Evolutionary conservation across 2,888 invertebrate species (phyloP), one percentile per base, ranked within the genome.

Genomic region (Cheilosia vulpina): DNA sequence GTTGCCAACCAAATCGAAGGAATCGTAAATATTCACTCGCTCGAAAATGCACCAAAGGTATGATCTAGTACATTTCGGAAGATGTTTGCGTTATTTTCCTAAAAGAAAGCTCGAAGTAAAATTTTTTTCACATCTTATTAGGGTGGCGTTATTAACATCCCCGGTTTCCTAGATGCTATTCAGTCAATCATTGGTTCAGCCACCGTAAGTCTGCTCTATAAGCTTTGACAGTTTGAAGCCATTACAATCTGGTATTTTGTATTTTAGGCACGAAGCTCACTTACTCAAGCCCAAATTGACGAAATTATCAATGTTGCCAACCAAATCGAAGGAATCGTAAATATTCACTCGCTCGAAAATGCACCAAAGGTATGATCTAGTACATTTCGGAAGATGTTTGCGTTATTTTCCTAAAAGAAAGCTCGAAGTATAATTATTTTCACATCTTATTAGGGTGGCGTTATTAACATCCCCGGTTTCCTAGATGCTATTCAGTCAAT

Each of bases 311-410:
- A 53, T 3, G 5, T 50, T 21, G 4, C 50, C 6, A 75, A 75
- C 27, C 6, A 38, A 15, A 58, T 75, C n/a, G 75, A 75, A n/a
- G 66, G 76, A 13, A 73, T 73, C 34, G n/a, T 72, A 5, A 73
- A 73, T 24, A 73, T 73, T n/a, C 73, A 73, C 7, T 63, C 53
- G 15, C 27, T 24, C 6, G 43, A 38, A 45, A 34, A 38, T 21
- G 21, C 9, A 1, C 21, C 13, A 7, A 2, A 19, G 43, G 13
- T 41, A 31, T 19, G 19, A 50, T 21, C 21, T 50, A 50, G n/a
- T 50, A 50, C 11, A 17, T 21, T 50, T 21, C 2, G 11, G 4
- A 11, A 6, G 4, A 11, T 9, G 19, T 17, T 47, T 19, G 0
- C 9, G 4, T 50, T 11, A 11, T 9, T 19, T 50, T 45, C 45